Percentiles rank a stretch among this genome's conserved stretches.
Evolutionary conservation across 2,888 invertebrate genomes (phyloP).

Genomic region (Nyleta sp.): DNA sequence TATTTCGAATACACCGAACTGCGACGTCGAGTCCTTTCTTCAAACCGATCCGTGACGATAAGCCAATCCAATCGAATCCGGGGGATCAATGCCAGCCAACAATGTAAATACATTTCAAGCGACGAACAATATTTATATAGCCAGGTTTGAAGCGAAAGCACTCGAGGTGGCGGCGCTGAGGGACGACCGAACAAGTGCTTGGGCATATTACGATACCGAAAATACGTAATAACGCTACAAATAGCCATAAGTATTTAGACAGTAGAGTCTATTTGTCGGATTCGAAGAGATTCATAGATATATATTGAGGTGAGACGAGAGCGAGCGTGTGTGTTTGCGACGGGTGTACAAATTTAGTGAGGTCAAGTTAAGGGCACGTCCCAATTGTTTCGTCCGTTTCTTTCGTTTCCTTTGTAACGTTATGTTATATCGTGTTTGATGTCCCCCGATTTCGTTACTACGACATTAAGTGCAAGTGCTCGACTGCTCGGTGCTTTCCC

Average conservation of each 20-base stretch:
- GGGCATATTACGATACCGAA: constrained; percentile 67
- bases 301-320: constrained; percentile 34
- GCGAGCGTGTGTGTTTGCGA: constrained; percentile 52
- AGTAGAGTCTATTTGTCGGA: constrained; percentile 63
- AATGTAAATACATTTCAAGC: constrained; percentile 42
- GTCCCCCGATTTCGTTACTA: constrained; percentile 67
- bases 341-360: constrained; percentile 62
- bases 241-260: constrained; percentile 71
- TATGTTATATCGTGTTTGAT: constrained; percentile 52
- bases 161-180: constrained; percentile 34
- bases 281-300: constrained; percentile 61
- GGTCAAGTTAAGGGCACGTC: constrained; percentile 23
- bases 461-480: constrained; percentile 73
- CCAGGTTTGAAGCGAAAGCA: constrained; percentile 26
- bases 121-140: constrained; percentile 45
- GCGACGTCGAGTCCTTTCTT: constrained; percentile 41
- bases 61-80: constrained; percentile 10
- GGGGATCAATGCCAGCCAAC: not conserved
- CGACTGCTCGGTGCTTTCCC: constrained; percentile 68
- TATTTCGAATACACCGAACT: constrained; percentile 25
- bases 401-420: constrained; percentile 49
- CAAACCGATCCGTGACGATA: constrained; percentile 23
- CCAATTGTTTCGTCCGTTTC: constrained; percentile 50
- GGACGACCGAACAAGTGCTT: constrained; percentile 58
- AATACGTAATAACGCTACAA: constrained; percentile 75